phyloP scores from a whole-genome alignment of 1,140 invertebrate genomes.

The Agrypnia vestita region DNA sequence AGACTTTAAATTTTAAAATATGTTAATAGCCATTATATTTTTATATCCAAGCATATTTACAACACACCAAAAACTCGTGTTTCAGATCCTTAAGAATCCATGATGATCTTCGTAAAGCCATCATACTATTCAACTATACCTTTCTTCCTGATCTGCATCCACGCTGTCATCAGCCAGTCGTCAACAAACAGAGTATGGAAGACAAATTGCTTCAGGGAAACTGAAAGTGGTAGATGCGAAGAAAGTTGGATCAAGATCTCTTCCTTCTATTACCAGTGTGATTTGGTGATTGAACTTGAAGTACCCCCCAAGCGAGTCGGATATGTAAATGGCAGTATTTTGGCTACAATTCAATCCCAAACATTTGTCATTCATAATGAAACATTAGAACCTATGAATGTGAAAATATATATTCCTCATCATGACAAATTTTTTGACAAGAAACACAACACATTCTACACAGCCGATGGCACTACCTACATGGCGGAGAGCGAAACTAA shows the following conservation, averaged over 20 bases:
- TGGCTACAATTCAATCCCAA: not conserved
- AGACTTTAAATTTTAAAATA: too few relatives aligned
- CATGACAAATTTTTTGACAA: constrained; percentile 1
- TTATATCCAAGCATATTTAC: too few relatives aligned
- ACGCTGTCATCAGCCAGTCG: too few relatives aligned
- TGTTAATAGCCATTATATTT: too few relatives aligned
- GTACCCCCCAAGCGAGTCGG: constrained; percentile 18
- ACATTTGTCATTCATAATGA: not conserved
- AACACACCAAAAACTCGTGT: too few relatives aligned
- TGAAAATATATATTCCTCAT: not conserved
- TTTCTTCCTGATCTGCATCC: too few relatives aligned
- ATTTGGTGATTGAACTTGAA: not conserved
- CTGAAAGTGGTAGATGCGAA: not conserved
- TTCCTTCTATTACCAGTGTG: not conserved
- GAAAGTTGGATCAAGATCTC: not conserved
- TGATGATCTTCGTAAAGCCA: too few relatives aligned
- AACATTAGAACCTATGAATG: too few relatives aligned
- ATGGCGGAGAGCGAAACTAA: constrained; percentile 1
- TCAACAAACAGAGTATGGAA: not conserved
- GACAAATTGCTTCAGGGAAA: constrained; percentile 1
- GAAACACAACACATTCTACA: not conserved
- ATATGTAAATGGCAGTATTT: constrained; percentile 9
- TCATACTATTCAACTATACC: too few relatives aligned
- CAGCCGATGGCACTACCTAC: constrained; percentile 4
- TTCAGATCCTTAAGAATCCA: too few relatives aligned